Evolutionary conservation across 2,888 invertebrate genomes (phyloP).

Genomic region (Aphrophora alni): DNA sequence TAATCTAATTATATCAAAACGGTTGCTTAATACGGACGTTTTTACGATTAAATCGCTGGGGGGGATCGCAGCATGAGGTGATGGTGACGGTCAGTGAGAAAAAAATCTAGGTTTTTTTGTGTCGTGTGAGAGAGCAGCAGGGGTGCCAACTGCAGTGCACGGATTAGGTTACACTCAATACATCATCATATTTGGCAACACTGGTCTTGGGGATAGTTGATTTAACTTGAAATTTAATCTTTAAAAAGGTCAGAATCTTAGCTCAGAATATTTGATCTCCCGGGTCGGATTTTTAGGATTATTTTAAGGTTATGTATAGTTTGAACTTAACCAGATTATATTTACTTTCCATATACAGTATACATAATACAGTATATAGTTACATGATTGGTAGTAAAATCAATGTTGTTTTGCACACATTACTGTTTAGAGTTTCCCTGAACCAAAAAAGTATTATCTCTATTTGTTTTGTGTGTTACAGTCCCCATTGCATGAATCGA

Average conservation of each 20-base stretch:
- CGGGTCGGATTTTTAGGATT: not conserved
- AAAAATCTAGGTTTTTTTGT: not conserved
- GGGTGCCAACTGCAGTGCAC: not conserved
- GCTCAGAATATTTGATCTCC: not conserved
- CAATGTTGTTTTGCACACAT: too few relatives aligned
- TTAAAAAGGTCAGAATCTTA: not conserved
- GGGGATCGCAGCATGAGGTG: not conserved
- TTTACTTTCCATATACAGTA: too few relatives aligned
- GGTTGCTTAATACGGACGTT: not conserved
- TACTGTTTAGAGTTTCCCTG: too few relatives aligned
- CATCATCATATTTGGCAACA: slow-evolving; percentile 6
- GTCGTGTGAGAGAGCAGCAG: not conserved
- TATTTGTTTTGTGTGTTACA: too few relatives aligned
- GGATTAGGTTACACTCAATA: slow-evolving; percentile 1
- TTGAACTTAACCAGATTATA: too few relatives aligned
- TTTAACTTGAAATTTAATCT: not conserved
- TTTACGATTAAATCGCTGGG: not conserved
- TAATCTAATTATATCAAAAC: not conserved
- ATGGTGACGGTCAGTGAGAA: not conserved
- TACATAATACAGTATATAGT: too few relatives aligned
- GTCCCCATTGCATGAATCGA: too few relatives aligned
- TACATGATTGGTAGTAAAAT: too few relatives aligned
- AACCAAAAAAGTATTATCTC: too few relatives aligned
- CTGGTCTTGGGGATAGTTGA: not conserved
- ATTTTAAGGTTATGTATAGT: too few relatives aligned